A percentile compares a stretch with the other conserved stretches of the same genome.
phyloP scores from a whole-genome alignment of 2,113 vertebrate species.

The Promerops cafer region DNA sequence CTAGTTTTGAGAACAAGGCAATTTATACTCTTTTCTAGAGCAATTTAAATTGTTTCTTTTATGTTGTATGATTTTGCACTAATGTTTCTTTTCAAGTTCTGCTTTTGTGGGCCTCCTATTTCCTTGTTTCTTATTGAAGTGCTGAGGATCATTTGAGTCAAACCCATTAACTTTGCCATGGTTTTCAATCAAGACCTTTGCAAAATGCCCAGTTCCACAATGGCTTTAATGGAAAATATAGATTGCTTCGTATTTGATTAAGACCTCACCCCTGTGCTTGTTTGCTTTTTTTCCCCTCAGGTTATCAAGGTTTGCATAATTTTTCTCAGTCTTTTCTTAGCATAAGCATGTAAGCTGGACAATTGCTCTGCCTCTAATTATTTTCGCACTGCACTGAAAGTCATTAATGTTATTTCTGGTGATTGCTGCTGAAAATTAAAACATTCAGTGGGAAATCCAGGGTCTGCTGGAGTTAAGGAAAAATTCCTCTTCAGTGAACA shows the following conservation, averaged over 20 bases:
- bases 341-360: neutral
- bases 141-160: neutral
- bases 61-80: neutral
- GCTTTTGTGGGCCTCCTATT: neutral
- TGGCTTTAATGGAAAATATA: conserved; percentile 19
- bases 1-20: neutral
- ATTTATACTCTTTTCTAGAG: neutral
- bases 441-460: neutral
- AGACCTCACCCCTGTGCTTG: neutral
- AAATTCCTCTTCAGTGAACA: neutral
- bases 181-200: conserved; percentile 28
- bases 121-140: neutral
- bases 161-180: neutral
- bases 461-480: neutral
- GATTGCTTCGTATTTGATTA: conserved; percentile 14
- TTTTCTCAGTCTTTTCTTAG: neutral
- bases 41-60: neutral
- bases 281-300: neutral
- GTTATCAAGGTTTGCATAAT: neutral
- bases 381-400: neutral
- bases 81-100: neutral
- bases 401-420: neutral
- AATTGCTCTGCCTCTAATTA: neutral
- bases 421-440: neutral
- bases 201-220: conserved; percentile 10